Conservation (phyloP, 2,113 vertebrate species). For the Sphyrna mokarran region DNA sequence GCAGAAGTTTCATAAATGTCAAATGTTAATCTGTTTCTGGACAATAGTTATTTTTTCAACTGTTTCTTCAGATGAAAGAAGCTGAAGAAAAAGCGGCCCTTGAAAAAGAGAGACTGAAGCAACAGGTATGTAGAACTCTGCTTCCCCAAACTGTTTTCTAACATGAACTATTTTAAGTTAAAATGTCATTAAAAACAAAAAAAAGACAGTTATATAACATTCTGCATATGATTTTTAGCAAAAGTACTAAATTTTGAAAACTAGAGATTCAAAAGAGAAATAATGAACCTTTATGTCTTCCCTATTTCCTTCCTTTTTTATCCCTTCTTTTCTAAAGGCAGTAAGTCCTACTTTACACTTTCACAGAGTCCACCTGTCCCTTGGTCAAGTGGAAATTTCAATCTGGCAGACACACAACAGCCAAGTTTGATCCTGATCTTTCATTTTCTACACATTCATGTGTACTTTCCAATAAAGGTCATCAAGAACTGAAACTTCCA, state of each 20-base stretch:
- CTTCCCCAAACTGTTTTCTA: neutral
- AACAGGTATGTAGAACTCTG: slow-evolving; percentile 63
- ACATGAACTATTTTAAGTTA: neutral
- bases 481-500: neutral
- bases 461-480: neutral
- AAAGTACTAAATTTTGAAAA: neutral
- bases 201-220: no score
- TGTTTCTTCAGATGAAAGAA: slow-evolving; percentile 71
- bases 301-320: no score
- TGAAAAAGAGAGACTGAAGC: slow-evolving; percentile 78
- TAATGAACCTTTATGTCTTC: neutral
- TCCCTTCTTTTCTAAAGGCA: neutral
- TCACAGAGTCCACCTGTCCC: no score
- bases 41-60: slow-evolving; percentile 38
- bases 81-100: slow-evolving; percentile 73
- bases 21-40: neutral
- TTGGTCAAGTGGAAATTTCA: neutral
- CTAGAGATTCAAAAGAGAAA: neutral
- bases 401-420: neutral
- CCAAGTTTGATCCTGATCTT: neutral
- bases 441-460: neutral
- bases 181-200: no score
- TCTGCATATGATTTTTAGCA: neutral
- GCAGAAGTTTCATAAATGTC: neutral
- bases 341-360: neutral